These are phyloP conservation scores for Chrysopilus asiliformis DNA, from an alignment of 2,888 invertebrate genomes.

Conservation along the genomic window DNA sequence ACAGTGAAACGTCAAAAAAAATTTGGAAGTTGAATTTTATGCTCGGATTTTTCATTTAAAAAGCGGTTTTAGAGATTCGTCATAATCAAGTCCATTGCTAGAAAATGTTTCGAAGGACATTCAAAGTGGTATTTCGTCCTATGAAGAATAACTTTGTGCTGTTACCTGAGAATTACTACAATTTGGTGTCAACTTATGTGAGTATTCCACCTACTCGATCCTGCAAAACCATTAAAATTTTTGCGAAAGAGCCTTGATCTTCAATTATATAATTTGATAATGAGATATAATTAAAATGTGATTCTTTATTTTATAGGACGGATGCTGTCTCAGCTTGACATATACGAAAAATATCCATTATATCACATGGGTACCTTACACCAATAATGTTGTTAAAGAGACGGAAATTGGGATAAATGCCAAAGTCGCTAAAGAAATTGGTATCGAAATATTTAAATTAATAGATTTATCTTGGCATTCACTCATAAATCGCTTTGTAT, in stretches of 20 bases:
- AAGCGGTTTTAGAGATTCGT: no score
- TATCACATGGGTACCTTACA: constrained; percentile 31
- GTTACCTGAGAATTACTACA: constrained; percentile 32
- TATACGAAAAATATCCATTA: constrained; percentile 29
- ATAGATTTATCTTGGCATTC: background rate
- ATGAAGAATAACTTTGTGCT: constrained; percentile 30
- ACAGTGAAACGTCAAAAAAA: no score
- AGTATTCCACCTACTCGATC: no score
- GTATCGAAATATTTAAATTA: no score
- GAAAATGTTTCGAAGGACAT: constrained; percentile 32
- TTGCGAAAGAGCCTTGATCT: no score
- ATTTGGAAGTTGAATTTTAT: no score
- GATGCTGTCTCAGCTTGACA: constrained; percentile 32
- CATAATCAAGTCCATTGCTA: background rate
- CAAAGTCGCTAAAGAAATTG: constrained; percentile 35
- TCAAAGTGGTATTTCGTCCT: constrained; percentile 33
- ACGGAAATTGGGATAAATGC: constrained; percentile 37
- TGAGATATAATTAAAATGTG: no score
- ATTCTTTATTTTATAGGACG: constrained; percentile 23
- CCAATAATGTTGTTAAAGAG: constrained; percentile 30
- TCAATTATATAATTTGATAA: no score
- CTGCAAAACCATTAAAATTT: no score
- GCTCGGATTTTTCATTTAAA: no score
- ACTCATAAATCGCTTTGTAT: constrained; percentile 2
- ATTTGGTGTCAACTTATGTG: constrained; percentile 34